A percentile compares a stretch with the other conserved stretches of the same genome.
Evolutionary conservation across 2,888 invertebrate species (phyloP).

Genomic region (Tachina grossa): DNA sequence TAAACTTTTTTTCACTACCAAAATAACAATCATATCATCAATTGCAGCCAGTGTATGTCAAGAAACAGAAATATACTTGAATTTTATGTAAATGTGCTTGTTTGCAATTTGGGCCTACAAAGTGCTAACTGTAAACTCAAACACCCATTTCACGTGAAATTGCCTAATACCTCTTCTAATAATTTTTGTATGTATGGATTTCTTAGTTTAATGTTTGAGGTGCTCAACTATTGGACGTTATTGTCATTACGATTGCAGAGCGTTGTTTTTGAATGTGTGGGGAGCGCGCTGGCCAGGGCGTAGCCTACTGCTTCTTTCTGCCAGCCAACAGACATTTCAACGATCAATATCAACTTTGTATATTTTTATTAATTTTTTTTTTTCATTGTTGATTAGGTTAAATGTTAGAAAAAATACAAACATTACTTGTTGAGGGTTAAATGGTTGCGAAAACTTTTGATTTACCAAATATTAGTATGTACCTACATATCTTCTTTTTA

Average conservation of each 20-base stretch:
- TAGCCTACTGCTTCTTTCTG: conserved; percentile 31
- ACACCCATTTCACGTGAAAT: conserved; percentile 70
- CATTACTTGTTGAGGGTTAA: conserved; percentile 57
- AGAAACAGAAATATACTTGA: background rate
- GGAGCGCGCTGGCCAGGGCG: background rate
- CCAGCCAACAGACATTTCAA: conserved; percentile 33
- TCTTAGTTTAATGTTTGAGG: conserved; percentile 17
- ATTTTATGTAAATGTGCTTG: background rate
- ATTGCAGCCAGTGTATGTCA: background rate
- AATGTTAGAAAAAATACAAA: conserved; percentile 51
- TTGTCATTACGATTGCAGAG: conserved; percentile 3
- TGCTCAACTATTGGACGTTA: conserved; percentile 23
- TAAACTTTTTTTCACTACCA: conserved; percentile 29
- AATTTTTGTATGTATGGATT: background rate
- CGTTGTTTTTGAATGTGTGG: conserved; percentile 20
- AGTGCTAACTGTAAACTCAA: conserved; percentile 63
- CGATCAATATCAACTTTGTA: conserved; percentile 34
- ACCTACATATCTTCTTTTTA: conserved; percentile 18
- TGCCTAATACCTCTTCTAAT: conserved; percentile 53
- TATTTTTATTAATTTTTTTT: conserved; percentile 21
- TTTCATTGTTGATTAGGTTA: conserved; percentile 4
- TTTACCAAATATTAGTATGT: conserved; percentile 43
- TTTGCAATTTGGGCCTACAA: conserved; percentile 60
- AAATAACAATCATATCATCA: conserved; percentile 47
- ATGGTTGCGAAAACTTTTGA: conserved; percentile 63